Conservation (phyloP, 2,113 vertebrate species). For the Sapajus apella region DNA sequence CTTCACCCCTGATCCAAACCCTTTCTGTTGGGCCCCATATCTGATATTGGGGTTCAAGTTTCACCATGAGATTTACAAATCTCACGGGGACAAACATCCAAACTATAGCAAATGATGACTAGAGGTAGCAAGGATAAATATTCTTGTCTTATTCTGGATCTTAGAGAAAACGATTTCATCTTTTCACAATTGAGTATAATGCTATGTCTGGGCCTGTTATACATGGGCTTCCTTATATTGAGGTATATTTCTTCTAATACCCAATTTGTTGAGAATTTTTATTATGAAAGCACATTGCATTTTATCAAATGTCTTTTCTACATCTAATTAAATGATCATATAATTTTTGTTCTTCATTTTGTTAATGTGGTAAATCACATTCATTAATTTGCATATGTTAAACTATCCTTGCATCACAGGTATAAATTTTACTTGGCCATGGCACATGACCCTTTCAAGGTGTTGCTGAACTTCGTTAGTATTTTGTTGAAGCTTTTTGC, state of each 20-base stretch:
- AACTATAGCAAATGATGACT: background rate
- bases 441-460: background rate
- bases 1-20: background rate
- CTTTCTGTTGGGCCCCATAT: background rate
- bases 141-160: background rate
- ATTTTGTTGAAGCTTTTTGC: background rate
- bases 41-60: background rate
- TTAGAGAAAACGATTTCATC: background rate
- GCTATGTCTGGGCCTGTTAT: background rate
- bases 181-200: background rate
- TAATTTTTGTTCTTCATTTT: background rate
- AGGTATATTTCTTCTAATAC: background rate
- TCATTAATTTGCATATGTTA: background rate
- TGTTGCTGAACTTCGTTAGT: background rate
- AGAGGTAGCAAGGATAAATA: background rate
- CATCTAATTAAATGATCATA: background rate
- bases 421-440: background rate
- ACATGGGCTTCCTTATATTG: background rate
- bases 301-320: background rate
- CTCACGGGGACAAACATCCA: background rate
- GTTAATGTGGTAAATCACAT: background rate
- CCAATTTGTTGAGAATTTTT: background rate
- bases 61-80: background rate
- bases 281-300: background rate
- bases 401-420: background rate